Evolutionary conservation across 2,113 vertebrate species (phyloP).

Genomic region (Silurus meridionalis): DNA sequence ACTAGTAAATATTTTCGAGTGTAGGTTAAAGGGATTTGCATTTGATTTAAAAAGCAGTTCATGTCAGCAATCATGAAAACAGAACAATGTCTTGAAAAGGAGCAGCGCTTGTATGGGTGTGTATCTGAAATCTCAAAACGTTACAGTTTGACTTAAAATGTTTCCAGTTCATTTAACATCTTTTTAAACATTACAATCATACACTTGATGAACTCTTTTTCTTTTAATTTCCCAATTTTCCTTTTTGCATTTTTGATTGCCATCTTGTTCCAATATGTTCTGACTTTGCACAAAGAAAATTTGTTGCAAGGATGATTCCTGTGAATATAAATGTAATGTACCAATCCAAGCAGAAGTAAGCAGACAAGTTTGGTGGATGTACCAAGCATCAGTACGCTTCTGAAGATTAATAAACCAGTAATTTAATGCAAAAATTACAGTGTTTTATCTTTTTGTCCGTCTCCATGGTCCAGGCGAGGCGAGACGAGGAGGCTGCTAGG

Average conservation of each 20-base stretch:
- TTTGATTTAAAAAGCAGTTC: no score
- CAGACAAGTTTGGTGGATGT: neutral
- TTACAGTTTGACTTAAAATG: no score
- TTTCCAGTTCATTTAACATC: no score
- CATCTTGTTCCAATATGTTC: neutral
- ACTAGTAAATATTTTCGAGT: no score
- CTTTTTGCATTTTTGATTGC: neutral
- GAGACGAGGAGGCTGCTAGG: conserved; percentile 65
- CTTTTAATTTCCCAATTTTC: neutral
- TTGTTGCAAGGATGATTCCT: neutral
- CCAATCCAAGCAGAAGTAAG: neutral
- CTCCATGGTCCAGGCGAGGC: conserved; percentile 56
- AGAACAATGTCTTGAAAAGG: no score
- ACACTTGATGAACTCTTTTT: neutral
- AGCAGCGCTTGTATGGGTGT: no score
- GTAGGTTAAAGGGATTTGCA: no score
- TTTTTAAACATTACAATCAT: no score
- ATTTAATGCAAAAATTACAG: conserved; percentile 58
- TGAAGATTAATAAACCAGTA: conserved; percentile 61
- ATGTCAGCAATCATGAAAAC: no score
- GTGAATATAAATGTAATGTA: neutral
- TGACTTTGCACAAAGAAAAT: neutral
- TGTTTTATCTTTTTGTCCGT: conserved; percentile 51
- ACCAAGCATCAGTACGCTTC: conserved; percentile 31
- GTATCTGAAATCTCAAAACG: no score